Base-by-base conservation (phyloP, 2,888 invertebrate genomes). In the Apoda limacodes region DNA sequence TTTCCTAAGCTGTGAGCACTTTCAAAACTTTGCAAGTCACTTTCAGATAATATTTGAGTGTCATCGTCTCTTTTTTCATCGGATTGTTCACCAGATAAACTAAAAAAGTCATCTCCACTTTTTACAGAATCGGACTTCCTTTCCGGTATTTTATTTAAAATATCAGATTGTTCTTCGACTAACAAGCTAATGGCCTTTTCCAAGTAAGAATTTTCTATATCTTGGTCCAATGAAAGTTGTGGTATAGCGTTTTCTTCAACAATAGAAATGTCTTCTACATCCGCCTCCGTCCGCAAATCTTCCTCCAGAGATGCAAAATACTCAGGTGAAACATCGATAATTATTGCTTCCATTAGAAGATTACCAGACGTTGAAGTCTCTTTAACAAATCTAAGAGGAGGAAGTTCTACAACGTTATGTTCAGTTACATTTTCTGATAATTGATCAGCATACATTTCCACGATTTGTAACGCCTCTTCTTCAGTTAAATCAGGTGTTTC, bases 381-480 rank as follows among this genome's bases (percentile, higher is more conserved):
- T 63, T 94, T 93, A 1, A 92, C 88, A 62, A 95, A 95, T 39
- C 94, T 82, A 48, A 95, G 70, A 2, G 94, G 93, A 13, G 95
- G 95, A 10, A 95, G 66, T 59, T 94, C 94, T 2, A 93, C 88
- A 2, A 93, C 84, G 58, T 92, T 93, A 47, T 93, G 92, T 62
- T 92, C 93, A 55, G 84, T 71, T 28, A 94, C 88, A 56, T 94
- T 90, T 70, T 95, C 94, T 1, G 94, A 94, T 34, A 94, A 82
- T 65, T 95, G 93, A 59, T 95, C 93, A 0, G 95, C 95, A 55
- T 94, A 95, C 93, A 95, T 94, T 82, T 95, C 94, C 0, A 94
- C 90, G 49, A 95, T 93, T 71, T 94, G 91, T 17, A 93, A 78
- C 0, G 94, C 95, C 74, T 95, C 94, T 63, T 94, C 93, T 66